Conservation (phyloP, 2,797 vertebrate genomes). For the Chiroxiphia lanceolata region DNA sequence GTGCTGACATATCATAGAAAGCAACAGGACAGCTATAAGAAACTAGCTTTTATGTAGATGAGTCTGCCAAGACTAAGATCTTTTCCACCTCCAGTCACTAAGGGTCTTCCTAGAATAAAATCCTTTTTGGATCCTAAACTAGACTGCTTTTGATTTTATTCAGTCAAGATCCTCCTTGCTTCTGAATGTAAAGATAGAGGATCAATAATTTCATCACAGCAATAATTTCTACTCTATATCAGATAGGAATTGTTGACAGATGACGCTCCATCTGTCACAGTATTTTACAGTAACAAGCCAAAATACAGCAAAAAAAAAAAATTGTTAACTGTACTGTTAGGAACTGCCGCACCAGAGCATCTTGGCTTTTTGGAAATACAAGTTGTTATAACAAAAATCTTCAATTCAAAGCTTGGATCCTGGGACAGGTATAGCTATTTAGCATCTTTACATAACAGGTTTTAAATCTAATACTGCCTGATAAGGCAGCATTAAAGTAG, state of each 20-base stretch:
- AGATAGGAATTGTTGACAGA: slow-evolving; percentile 66
- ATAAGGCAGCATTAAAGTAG: neutral
- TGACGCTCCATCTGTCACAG: slow-evolving; percentile 71
- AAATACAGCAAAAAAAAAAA: slow-evolving; percentile 36
- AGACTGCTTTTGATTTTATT: slow-evolving; percentile 39
- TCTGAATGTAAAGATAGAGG: slow-evolving; percentile 53
- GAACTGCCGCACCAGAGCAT: slow-evolving; percentile 3
- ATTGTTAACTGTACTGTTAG: slow-evolving; percentile 23
- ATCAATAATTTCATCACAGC: slow-evolving; percentile 60
- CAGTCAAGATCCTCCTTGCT: slow-evolving; percentile 23
- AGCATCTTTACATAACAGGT: neutral
- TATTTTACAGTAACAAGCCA: slow-evolving; percentile 66
- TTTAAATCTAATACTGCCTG: neutral
- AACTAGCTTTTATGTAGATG: slow-evolving; percentile 26
- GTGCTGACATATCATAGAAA: slow-evolving; percentile 47
- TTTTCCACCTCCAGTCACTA: slow-evolving; percentile 4
- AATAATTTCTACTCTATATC: slow-evolving; percentile 55
- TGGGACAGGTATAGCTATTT: neutral
- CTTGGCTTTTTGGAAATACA: slow-evolving; percentile 11
- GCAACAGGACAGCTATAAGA: slow-evolving; percentile 19
- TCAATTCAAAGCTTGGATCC: neutral
- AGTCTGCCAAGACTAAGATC: slow-evolving; percentile 49
- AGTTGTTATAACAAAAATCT: slow-evolving; percentile 1
- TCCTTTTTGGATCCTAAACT: slow-evolving; percentile 14
- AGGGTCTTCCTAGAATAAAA: slow-evolving; percentile 34